Evolutionary conservation across 1,140 invertebrate species (phyloP), one percentile per base, ranked within the genome.

Genomic region (Drosophila mayri): DNA sequence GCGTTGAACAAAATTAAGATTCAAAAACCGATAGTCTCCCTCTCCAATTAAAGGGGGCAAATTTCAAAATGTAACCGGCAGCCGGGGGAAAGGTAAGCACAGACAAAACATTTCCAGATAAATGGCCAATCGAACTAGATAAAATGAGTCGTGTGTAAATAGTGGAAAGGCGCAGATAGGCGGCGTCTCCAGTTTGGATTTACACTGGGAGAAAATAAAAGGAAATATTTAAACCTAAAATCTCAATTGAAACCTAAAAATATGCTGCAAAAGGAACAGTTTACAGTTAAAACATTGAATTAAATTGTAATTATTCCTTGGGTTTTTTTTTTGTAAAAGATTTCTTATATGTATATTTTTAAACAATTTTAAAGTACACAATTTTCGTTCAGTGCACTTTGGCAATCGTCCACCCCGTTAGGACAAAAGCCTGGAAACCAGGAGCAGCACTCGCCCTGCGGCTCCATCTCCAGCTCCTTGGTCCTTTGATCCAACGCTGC

Each of bases 81-180:
- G 43, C 20, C n/a, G 22, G 32, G 28, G 28, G 28, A 40, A 44
- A 43, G 62, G 68, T 64, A 52, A 46, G 50, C 55, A 62, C 46
- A 71, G 67, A 70, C 66, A 50, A 79, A 85, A 62, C 79, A 82
- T 82, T 87, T 76, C 72, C 40, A 90, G 70, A 90, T 90, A 90
- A 90, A 90, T 90, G 88, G 85, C 85, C 85, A 90, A 90, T 90
- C 85, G 85, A 90, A 90, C 74, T 76, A 90, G 85, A 90, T 90
- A 90, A 85, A 90, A 90, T 90, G 78, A 77, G 81, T 58, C 66
- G 61, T 81, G 85, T 85, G 77, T 88, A 88, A 88, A 88, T 88
- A 88, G 84, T 88, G 77, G 77, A 90, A 87, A 66, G 77, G 80
- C 80, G 67, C 64, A 80, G 84, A 88, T 88, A 83, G 76, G 66